Evolutionary conservation across 2,113 vertebrate genomes (phyloP), one percentile per base, ranked within the genome.

Genomic region (Varanus salvator): DNA sequence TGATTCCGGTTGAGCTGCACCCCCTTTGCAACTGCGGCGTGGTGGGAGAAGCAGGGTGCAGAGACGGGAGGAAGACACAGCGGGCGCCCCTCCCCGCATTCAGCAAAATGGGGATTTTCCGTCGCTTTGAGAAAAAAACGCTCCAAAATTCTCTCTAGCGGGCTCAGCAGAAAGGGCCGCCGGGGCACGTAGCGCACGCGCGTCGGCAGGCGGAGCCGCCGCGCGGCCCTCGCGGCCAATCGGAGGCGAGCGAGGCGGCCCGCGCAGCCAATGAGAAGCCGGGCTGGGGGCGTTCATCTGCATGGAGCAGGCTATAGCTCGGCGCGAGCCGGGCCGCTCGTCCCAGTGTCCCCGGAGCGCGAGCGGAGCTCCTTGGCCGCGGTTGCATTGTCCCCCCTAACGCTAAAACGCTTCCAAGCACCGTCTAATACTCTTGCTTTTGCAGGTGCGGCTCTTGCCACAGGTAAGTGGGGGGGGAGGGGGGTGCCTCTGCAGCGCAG

Each of bases 151-250:
- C 52, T 1, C 12, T 23, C 76, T 0, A 9, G 27, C 68, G 17
- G 60, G 44, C 29, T 57, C 31, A 57, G 21, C 78, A 34, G 1
- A 3, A 6, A 11, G 6, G 4, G 64, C 19, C 1, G 4, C 60
- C 64, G 7, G 90, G 52, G 93, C 95, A 95, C 95, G 95, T 95
- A 95, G 89, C 93, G 77, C 94, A 96, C 95, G 94, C 93, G 91
- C 90, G 68, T 19, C 0, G 60, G 25, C 0, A 8, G n/a, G 54
- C 91, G 19, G 60, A 84, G 80, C 83, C 91, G 93, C 93, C 88
- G 90, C 89, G 80, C 94, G 74, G 87, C 78, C 6, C 0, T 0
- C 0, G 0, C 0, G 12, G 0, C 95, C 92, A 95, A 95, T 93
- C 54, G 19, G 0, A 4, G 29, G 1, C 0, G 1, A n/a, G 34